Percentiles rank a stretch among this genome's conserved stretches.
Conservation (phyloP, 2,113 vertebrate genomes). For the Trogon surrucura region DNA sequence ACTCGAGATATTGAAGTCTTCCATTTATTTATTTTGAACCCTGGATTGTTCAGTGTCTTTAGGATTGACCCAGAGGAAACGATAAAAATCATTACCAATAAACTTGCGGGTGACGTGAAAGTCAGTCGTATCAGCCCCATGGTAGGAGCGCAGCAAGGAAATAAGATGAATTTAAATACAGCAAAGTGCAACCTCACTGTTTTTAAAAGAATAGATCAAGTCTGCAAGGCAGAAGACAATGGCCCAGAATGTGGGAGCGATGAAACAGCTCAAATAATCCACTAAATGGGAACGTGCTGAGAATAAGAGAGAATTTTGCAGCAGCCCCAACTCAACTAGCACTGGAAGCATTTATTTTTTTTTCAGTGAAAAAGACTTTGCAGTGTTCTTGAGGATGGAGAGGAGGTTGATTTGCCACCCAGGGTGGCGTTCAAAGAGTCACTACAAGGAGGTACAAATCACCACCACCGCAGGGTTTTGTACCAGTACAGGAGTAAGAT, state of each 20-base stretch:
- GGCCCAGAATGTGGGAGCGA: neutral
- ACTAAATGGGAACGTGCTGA: neutral
- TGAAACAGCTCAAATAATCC: neutral
- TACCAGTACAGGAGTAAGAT: neutral
- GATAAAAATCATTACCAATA: constrained; percentile 23
- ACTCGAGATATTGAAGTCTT: constrained; percentile 23
- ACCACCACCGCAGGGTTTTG: neutral
- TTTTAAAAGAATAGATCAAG: neutral
- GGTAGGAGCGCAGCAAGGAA: neutral
- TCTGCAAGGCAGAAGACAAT: neutral
- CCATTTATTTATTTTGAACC: constrained; percentile 40
- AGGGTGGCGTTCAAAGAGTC: neutral
- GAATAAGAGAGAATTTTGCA: neutral
- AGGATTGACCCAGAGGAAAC: constrained; percentile 54
- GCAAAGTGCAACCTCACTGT: neutral
- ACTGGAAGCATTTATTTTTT: neutral
- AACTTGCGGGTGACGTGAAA: constrained; percentile 20
- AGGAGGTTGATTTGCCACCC: neutral
- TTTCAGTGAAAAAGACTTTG: neutral
- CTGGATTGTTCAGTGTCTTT: constrained; percentile 8
- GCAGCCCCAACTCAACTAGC: neutral
- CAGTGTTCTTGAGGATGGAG: neutral
- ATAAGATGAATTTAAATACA: neutral
- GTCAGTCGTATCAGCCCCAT: neutral
- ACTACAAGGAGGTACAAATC: neutral